phyloP scores from a whole-genome alignment of 2,888 invertebrate species.

The Cabera pusaria region DNA sequence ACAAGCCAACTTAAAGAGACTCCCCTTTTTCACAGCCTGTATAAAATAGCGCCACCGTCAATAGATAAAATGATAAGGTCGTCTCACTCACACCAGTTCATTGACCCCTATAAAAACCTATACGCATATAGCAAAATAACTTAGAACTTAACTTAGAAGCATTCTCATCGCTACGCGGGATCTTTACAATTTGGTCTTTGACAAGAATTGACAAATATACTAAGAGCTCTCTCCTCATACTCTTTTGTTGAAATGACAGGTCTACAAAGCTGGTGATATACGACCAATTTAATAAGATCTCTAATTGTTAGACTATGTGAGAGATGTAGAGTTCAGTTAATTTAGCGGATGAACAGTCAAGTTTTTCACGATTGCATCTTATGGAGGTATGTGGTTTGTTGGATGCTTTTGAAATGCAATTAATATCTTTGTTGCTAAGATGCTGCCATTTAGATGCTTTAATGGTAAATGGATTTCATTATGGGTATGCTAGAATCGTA shows the following conservation, averaged over 20 bases:
- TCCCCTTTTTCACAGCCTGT: constrained; percentile 46
- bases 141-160: constrained; percentile 22
- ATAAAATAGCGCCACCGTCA: constrained; percentile 45
- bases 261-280: constrained; percentile 4
- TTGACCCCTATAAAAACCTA: constrained; percentile 58
- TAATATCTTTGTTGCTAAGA: too few species aligned
- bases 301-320: constrained; percentile 31
- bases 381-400: constrained; percentile 30
- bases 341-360: constrained; percentile 40
- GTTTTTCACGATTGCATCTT: constrained; percentile 43
- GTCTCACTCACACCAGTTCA: constrained; percentile 67
- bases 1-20: too few species aligned
- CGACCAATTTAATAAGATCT: constrained; percentile 15
- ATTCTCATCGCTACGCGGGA: constrained; percentile 3
- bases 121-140: constrained; percentile 28
- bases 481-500: too few species aligned
- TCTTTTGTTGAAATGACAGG: neutral
- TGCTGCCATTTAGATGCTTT: too few species aligned
- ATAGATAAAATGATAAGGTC: constrained; percentile 72
- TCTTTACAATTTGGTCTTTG: constrained; percentile 10
- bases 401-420: constrained; percentile 8
- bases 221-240: constrained; percentile 1
- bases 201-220: constrained; percentile 2
- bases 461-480: too few species aligned
- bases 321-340: constrained; percentile 35